phyloP scores from a whole-genome alignment of 1,140 invertebrate species.

The Trichogramma pretiosum region DNA sequence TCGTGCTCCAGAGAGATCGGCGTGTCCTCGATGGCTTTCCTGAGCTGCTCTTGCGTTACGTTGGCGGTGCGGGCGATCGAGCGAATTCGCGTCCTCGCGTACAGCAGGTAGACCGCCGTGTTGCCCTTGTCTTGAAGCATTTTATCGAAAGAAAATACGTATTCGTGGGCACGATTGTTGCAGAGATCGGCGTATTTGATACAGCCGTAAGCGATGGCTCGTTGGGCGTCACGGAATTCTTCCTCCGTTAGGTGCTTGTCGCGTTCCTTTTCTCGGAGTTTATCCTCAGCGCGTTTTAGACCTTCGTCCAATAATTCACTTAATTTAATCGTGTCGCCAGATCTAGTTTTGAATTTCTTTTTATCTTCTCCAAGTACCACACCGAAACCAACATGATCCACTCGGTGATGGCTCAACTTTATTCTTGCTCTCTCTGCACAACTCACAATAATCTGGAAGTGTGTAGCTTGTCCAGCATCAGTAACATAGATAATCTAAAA shows the following conservation, averaged over 20 bases:
- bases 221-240: slow-evolving; percentile 76
- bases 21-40: slow-evolving; percentile 47
- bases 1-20: slow-evolving; percentile 71
- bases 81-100: slow-evolving; percentile 88
- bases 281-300: slow-evolving; percentile 71
- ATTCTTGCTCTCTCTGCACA: slow-evolving; percentile 67
- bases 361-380: slow-evolving; percentile 97
- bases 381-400: slow-evolving; percentile 93
- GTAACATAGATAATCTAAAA: slow-evolving; percentile 81
- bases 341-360: slow-evolving; percentile 98
- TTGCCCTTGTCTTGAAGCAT: slow-evolving; percentile 99
- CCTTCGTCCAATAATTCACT: slow-evolving; percentile 92
- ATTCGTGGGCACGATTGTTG: slow-evolving; percentile 89
- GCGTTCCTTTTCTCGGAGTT: slow-evolving; percentile 83
- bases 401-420: slow-evolving; percentile 52
- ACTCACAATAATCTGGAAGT: slow-evolving; percentile 70
- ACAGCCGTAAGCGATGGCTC: slow-evolving; percentile 93
- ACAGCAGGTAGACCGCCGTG: slow-evolving; percentile 95
- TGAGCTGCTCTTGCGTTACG: slow-evolving; percentile 50
- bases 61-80: slow-evolving; percentile 80
- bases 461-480: slow-evolving; percentile 81
- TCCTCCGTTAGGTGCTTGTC: slow-evolving; percentile 76
- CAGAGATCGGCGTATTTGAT: slow-evolving; percentile 97
- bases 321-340: slow-evolving; percentile 89
- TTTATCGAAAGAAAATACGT: slow-evolving; percentile 97